These are phyloP conservation scores for Osmoderma eremita DNA, from an alignment of 2,888 invertebrate genomes.

Conservation along the genomic window DNA sequence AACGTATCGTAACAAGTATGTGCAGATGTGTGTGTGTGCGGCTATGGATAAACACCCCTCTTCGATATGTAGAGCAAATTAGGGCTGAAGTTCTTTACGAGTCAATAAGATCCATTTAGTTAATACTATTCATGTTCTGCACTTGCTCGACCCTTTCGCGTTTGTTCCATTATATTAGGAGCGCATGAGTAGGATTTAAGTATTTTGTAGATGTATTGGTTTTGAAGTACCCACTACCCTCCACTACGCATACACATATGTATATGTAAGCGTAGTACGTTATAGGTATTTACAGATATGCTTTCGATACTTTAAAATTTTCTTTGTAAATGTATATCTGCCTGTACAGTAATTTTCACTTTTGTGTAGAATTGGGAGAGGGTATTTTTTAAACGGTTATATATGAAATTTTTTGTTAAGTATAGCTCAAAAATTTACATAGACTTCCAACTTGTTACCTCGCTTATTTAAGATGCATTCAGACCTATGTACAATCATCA, in stretches of 20 bases:
- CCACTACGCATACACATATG: too few species aligned
- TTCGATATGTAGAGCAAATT: constrained; percentile 45
- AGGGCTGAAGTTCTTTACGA: constrained; percentile 48
- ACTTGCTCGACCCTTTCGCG: constrained; percentile 32
- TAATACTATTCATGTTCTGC: constrained; percentile 47
- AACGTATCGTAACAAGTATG: constrained; percentile 43
- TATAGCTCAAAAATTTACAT: too few species aligned
- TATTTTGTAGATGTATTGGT: not conserved
- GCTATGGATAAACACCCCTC: constrained; percentile 32
- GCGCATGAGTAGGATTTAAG: constrained; percentile 24
- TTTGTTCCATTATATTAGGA: constrained; percentile 33
- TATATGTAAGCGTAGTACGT: too few species aligned
- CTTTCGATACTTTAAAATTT: too few species aligned
- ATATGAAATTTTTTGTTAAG: too few species aligned
- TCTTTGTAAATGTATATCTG: not conserved
- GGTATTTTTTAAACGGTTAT: too few species aligned
- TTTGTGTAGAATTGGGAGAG: too few species aligned
- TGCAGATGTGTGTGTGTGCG: constrained; percentile 1
- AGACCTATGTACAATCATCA: too few species aligned
- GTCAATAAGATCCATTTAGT: constrained; percentile 53
- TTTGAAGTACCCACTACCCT: constrained; percentile 1
- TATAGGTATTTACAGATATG: too few species aligned
- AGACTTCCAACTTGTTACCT: too few species aligned
- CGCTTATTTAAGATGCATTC: too few species aligned
- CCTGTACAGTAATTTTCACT: too few species aligned